phyloP scores from a whole-genome alignment of 2,888 invertebrate genomes.

The Arrhopalites spinosus region DNA sequence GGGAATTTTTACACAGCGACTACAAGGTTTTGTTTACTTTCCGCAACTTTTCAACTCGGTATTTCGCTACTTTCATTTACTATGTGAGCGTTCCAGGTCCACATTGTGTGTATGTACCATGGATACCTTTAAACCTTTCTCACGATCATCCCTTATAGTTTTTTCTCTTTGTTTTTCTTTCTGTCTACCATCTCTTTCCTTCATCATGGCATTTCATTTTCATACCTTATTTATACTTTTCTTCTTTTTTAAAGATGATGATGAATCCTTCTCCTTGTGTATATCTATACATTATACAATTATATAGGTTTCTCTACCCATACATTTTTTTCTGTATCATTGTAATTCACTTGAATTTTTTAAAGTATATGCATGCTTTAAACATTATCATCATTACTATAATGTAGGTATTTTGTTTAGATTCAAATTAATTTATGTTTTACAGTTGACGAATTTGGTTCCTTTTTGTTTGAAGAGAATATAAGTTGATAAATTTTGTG shows the following conservation, averaged over 20 bases:
- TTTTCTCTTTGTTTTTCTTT: not conserved
- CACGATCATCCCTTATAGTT: conserved; percentile 1
- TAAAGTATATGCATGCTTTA: too few species aligned
- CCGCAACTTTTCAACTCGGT: conserved; percentile 41
- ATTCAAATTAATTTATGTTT: too few species aligned
- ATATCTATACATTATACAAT: too few species aligned
- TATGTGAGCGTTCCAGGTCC: not conserved
- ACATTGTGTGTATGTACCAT: conserved; percentile 7
- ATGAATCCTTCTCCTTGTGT: too few species aligned
- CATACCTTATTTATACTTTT: not conserved
- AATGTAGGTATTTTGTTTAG: too few species aligned
- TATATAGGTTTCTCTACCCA: too few species aligned
- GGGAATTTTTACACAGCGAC: conserved; percentile 42
- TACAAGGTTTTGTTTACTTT: conserved; percentile 48
- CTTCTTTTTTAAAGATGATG: not conserved
- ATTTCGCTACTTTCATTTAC: conserved; percentile 26
- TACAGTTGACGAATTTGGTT: too few species aligned
- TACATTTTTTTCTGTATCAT: too few species aligned
- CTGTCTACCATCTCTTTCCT: not conserved
- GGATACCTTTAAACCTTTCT: not conserved
- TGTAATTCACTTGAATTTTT: too few species aligned
- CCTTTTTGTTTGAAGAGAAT: too few species aligned
- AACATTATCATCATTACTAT: too few species aligned
- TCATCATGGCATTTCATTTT: not conserved
- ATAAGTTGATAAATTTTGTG: too few species aligned